Conservation (phyloP, 2,113 vertebrate genomes). For the Rattus rattus region DNA sequence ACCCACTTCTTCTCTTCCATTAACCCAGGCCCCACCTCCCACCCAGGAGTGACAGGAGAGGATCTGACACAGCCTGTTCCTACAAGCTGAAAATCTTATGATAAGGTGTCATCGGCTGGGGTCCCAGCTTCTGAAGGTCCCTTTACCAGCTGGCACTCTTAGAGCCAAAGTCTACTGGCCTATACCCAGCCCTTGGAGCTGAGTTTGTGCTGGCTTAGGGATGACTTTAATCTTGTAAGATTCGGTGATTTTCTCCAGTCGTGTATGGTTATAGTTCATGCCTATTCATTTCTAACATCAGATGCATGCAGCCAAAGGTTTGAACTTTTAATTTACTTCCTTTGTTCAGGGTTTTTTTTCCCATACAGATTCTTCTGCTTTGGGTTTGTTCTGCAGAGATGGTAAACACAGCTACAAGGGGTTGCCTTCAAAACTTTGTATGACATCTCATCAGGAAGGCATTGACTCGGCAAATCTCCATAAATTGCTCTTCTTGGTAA, state of each 20-base stretch:
- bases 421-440: background rate
- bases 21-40: background rate
- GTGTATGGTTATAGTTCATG: background rate
- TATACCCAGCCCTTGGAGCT: conserved; percentile 31
- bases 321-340: background rate
- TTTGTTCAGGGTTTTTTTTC: background rate
- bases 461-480: background rate
- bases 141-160: conserved; percentile 8
- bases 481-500: background rate
- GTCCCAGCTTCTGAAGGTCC: background rate
- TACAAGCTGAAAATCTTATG: background rate
- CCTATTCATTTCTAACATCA: background rate
- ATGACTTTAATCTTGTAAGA: background rate
- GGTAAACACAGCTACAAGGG: background rate
- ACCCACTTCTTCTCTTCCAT: background rate
- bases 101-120: background rate
- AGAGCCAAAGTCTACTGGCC: background rate
- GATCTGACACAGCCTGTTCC: background rate
- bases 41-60: background rate
- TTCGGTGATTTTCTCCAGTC: background rate
- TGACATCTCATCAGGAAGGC: background rate
- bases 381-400: background rate
- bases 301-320: background rate
- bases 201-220: background rate
- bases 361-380: background rate